phyloP scores from a whole-genome alignment of 2,113 vertebrate species.

The Tachysurus vachellii region DNA sequence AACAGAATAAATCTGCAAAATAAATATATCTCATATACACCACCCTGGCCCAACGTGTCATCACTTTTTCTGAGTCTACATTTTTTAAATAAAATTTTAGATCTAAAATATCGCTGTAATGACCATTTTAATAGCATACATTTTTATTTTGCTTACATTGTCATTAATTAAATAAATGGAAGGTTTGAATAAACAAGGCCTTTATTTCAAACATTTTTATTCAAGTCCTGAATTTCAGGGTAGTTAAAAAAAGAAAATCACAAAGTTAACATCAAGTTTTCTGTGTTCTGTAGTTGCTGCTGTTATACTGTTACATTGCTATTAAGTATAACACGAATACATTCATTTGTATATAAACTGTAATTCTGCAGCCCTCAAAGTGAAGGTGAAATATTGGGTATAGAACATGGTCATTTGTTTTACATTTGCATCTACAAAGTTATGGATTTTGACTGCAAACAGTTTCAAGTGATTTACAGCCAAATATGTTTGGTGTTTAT shows the following conservation, averaged over 20 bases:
- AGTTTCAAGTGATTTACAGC: neutral
- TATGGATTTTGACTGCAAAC: neutral
- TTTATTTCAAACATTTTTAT: neutral
- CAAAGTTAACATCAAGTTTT: neutral
- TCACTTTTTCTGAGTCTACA: neutral
- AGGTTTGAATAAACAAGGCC: neutral
- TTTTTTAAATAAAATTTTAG: neutral
- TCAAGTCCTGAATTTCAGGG: neutral
- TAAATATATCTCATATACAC: neutral
- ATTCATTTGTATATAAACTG: neutral
- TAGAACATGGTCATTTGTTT: neutral
- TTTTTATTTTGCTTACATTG: neutral
- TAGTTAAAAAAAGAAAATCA: neutral
- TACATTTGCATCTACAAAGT: neutral
- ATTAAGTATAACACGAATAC: neutral
- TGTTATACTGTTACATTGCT: neutral
- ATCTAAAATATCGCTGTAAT: neutral
- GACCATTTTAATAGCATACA: neutral
- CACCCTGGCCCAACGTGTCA: too few relatives aligned
- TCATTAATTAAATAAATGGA: neutral
- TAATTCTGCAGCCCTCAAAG: neutral
- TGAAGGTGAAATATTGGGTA: neutral
- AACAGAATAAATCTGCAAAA: conserved; percentile 21
- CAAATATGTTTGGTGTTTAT: neutral
- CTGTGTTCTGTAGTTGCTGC: neutral